Evolutionary conservation across 2,888 invertebrate genomes (phyloP), one percentile per base, ranked within the genome.

Genomic region (Colletes collaris): DNA sequence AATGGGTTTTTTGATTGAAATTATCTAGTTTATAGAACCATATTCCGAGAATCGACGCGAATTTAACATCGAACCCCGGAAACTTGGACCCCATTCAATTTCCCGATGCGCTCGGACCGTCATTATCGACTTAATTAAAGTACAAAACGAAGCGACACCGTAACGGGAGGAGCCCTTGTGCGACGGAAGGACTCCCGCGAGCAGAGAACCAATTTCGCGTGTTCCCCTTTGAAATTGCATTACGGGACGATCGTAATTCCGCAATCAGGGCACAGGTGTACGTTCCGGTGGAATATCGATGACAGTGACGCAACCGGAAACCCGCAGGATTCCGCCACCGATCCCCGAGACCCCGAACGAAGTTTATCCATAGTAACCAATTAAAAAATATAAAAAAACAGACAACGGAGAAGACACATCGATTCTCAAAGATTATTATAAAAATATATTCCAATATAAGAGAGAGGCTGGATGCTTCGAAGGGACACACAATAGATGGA

Each of bases 241-340:
- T 87, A 87, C 74, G 84, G 27, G 86, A 72, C 83, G 81, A 81
- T 87, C 84, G 87, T 90, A 90, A 90, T 90, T 90, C 86, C 73
- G 85, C 90, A 90, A 91, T 91, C 88, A 83, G 87, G 87, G 52
- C 89, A 79, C 91, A 91, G 91, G 89, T 91, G 91, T 80, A 73
- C 76, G 71, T 72, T 84, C 68, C 80, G 60, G 35, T 60, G 64
- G 86, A 85, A 86, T 87, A 87, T 87, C 87, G 86, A 86, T 87
- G 82, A 81, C 81, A 73, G 72, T 27, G 76, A 65, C 77, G 86
- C 63, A 79, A 55, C 58, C 64, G 60, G 78, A 55, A 76, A 59
- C 63, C 49, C 13, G 37, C 10, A 44, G 5, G 44, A 8, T 8
- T 11, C 40, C 7, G 4, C 37, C 3, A 40, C 2, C 6, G 6